Percentiles rank a stretch among this genome's conserved stretches.
Conservation (phyloP, 2,888 invertebrate genomes). For the Agrochola lychnidis region DNA sequence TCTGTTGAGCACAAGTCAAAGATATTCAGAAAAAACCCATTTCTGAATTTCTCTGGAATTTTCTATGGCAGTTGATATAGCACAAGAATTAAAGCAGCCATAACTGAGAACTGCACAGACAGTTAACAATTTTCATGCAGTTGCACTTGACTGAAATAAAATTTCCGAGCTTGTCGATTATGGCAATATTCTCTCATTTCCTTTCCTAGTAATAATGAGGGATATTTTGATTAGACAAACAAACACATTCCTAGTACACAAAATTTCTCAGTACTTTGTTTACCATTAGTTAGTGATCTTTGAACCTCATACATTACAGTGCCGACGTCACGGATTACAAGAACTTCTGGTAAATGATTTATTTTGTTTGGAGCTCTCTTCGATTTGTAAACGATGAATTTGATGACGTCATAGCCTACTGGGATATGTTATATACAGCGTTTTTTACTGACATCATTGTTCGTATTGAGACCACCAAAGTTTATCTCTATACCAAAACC, state of each 20-base stretch:
- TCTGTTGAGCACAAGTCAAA: too few species aligned
- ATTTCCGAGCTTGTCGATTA: not conserved
- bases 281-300: slow-evolving; percentile 26
- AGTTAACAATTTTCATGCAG: too few species aligned
- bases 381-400: slow-evolving; percentile 13
- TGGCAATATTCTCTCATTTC: not conserved
- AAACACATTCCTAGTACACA: not conserved
- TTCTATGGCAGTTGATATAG: not conserved
- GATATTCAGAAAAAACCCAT: not conserved
- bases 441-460: not conserved
- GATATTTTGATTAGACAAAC: not conserved
- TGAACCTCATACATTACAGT: slow-evolving; percentile 16
- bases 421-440: not conserved
- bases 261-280: slow-evolving; percentile 22
- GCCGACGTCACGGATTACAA: slow-evolving; percentile 20
- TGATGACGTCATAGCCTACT: slow-evolving; percentile 8
- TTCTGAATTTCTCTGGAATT: too few species aligned
- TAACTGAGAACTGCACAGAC: not conserved
- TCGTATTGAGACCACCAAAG: not conserved
- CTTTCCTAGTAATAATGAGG: not conserved
- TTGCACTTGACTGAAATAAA: too few species aligned
- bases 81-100: not conserved
- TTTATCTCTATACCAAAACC: too few species aligned
- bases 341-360: slow-evolving; percentile 31
- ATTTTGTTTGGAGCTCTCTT: slow-evolving; percentile 36